A percentile compares a stretch with the other conserved stretches of the same genome.
Conservation (phyloP, 2,113 vertebrate species). For the Silurus glanis region DNA sequence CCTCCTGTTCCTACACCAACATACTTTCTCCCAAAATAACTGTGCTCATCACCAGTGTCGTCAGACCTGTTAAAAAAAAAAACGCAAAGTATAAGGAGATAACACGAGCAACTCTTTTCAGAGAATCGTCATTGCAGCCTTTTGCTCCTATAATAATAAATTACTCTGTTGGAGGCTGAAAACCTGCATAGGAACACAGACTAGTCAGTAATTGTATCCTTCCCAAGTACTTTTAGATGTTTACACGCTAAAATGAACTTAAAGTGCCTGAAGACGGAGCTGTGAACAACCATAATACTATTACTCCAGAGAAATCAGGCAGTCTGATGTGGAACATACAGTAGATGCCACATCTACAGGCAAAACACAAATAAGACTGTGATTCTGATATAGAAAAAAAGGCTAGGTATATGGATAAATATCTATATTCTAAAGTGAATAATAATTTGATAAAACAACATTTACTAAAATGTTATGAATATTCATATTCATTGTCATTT, state of each 20-base stretch:
- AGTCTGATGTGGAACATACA: neutral
- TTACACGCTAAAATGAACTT: neutral
- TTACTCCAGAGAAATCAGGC: neutral
- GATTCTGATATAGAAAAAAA: neutral
- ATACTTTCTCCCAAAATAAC: slow-evolving; percentile 90
- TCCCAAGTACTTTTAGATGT: neutral
- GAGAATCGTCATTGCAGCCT: neutral
- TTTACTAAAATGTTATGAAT: neutral
- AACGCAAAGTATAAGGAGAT: neutral
- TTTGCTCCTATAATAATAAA: neutral
- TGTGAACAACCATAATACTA: neutral
- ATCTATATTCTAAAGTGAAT: neutral
- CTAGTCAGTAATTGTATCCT: neutral
- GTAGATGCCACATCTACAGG: neutral
- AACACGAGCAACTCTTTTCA: neutral
- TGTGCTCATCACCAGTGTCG: slow-evolving; percentile 73
- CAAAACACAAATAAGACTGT: neutral
- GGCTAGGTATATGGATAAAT: neutral
- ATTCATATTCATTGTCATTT: neutral
- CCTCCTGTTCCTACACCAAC: slow-evolving; percentile 85
- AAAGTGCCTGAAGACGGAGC: neutral
- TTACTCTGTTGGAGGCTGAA: neutral
- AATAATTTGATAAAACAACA: neutral
- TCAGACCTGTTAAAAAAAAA: slow-evolving; percentile 73
- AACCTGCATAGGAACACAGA: neutral